These are phyloP conservation scores for Medauroidea extradentata DNA, from an alignment of 1,140 invertebrate genomes.

Conservation along the genomic window DNA sequence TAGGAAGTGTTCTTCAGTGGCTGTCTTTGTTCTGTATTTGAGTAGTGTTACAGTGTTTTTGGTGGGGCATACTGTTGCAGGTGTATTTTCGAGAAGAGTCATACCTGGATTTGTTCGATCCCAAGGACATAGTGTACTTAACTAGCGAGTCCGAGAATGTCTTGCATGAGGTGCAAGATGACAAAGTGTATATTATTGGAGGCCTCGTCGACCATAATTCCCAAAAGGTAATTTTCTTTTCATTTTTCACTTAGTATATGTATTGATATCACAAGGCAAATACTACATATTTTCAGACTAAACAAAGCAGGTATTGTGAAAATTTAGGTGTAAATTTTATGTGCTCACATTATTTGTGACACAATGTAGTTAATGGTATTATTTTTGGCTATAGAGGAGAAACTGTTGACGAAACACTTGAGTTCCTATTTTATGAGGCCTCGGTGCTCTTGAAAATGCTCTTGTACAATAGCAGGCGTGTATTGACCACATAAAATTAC, in stretches of 20 bases:
- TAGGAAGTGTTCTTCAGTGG: no score
- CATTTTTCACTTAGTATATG: neutral
- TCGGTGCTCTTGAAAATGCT: no score
- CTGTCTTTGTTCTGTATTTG: neutral
- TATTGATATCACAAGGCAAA: no score
- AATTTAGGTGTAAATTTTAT: no score
- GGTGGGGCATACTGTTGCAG: slow-evolving; percentile 42
- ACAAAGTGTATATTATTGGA: slow-evolving; percentile 90
- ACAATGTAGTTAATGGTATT: no score
- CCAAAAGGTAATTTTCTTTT: slow-evolving; percentile 67
- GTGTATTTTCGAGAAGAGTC: slow-evolving; percentile 60
- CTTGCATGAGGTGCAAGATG: slow-evolving; percentile 67
- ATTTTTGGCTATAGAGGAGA: no score
- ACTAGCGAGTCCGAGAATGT: slow-evolving; percentile 92
- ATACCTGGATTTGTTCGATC: slow-evolving; percentile 67
- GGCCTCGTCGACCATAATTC: slow-evolving; percentile 96
- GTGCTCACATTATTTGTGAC: no score
- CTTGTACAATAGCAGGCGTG: no score
- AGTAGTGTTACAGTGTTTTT: neutral
- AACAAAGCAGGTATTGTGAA: neutral
- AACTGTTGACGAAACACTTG: no score
- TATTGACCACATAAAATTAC: no score
- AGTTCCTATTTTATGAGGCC: no score
- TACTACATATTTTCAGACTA: neutral
- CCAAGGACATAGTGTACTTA: slow-evolving; percentile 82